Base-by-base conservation (phyloP, 2,113 vertebrate species). In the Myodes glareolus region DNA sequence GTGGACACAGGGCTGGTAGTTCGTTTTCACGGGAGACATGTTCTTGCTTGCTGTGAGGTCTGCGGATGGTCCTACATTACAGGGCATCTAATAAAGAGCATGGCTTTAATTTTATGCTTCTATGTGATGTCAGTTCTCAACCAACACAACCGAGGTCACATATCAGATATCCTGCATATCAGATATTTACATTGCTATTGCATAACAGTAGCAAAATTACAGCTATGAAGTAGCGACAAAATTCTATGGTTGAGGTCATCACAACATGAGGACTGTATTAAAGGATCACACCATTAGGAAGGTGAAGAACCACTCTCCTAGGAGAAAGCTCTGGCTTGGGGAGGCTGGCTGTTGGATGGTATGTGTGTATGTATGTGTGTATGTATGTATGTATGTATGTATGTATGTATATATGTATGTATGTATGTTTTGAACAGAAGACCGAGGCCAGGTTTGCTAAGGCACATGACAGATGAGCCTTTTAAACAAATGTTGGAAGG, bases 391-490 rank as follows among this genome's bases (percentile, higher is more conserved):
- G 4, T 63, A 63, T 63, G 4, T 63, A 63, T 63, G 21, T 63
- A 63, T 63, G 21, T 65, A 65, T 65, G 25, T 65, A 67, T 67
- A 11, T 67, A 67, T 67, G 29, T 68, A 33, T 68, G 55, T 58
- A 21, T 58, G 55, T 58, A 21, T 58, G 55, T 78, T 70, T 68
- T 45, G 82, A 13, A 39, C 89, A 29, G 63, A 39, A 73, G 1
- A 77, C 76, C 0, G 45, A 0, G 29, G 8, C 77, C 50, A 93
- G 75, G 96, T 85, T 21, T 84, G 94, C 88, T 95, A 98, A 98
- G 85, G 92, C 72, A 88, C 86, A 33, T 0, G 5, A 0, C 27
- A 45, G 55, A 94, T 42, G 80, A 95, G 36, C 23, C 82, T 92
- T 96, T 88, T 82, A 75, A 85, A 90, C 23, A 50, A 88, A 70